Conservation (phyloP, 2,888 invertebrate genomes). For the Eremobia ochroleuca region DNA sequence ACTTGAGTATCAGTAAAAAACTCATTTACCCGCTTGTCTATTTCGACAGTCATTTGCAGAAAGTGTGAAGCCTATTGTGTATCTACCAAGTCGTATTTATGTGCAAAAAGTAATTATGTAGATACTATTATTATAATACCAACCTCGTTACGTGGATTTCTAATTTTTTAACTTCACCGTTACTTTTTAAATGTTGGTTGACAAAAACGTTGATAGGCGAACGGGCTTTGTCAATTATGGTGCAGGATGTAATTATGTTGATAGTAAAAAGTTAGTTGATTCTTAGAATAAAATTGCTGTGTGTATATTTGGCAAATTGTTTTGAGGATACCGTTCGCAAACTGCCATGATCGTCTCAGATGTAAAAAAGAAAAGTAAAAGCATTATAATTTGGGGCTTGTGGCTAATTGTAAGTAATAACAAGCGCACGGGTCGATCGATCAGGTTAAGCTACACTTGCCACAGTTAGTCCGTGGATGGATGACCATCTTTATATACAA, state of each 20-base stretch:
- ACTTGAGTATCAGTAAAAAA: constrained; percentile 38
- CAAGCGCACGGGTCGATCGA: no score
- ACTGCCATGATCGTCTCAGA: background rate
- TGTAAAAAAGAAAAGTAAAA: background rate
- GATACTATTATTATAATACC: constrained; percentile 47
- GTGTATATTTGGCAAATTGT: constrained; percentile 39
- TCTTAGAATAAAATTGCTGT: background rate
- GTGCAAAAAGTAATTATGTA: constrained; percentile 60
- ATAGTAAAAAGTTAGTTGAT: constrained; percentile 42
- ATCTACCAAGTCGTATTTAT: constrained; percentile 24
- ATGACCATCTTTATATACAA: no score
- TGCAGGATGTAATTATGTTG: constrained; percentile 33
- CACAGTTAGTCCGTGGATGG: no score
- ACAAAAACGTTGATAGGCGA: constrained; percentile 50
- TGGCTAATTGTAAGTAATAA: no score
- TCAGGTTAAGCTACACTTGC: no score
- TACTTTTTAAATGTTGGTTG: constrained; percentile 43
- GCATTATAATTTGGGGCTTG: background rate
- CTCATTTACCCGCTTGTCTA: constrained; percentile 45
- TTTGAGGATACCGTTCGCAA: constrained; percentile 19
- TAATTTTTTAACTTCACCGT: constrained; percentile 45
- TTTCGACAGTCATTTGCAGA: constrained; percentile 46
- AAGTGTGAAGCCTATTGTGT: constrained; percentile 52
- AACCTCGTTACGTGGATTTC: constrained; percentile 52
- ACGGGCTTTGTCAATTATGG: constrained; percentile 33